Evolutionary conservation across 1,140 invertebrate genomes (phyloP).

Genomic region (Rhagoletis pomonella): DNA sequence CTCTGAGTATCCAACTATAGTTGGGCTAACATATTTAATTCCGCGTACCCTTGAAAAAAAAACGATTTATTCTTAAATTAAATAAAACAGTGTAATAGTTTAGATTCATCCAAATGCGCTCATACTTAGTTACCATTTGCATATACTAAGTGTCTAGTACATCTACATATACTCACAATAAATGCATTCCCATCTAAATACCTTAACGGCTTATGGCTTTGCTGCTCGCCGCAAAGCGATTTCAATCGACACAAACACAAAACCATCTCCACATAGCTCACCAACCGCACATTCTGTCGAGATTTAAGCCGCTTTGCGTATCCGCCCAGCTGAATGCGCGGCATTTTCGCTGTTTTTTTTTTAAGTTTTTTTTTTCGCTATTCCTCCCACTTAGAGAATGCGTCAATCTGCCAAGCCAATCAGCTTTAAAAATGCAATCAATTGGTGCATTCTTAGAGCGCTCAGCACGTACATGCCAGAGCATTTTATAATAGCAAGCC

Average conservation of each 20-base stretch:
- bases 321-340: background rate
- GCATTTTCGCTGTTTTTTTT: too few species aligned
- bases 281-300: background rate
- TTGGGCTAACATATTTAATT: too few species aligned
- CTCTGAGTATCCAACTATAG: too few species aligned
- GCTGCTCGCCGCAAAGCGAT: background rate
- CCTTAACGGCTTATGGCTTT: conserved; percentile 35
- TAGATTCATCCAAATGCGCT: too few species aligned
- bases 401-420: background rate
- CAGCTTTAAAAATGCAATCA: conserved; percentile 43
- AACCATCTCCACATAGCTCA: background rate
- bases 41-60: too few species aligned
- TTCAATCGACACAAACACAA: background rate
- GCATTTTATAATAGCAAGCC: background rate
- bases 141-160: background rate
- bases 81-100: too few species aligned
- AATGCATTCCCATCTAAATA: conserved; percentile 43
- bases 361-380: background rate
- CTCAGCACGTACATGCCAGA: background rate
- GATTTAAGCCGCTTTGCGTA: conserved; percentile 10
- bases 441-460: conserved; percentile 20
- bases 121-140: too few species aligned
- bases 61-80: too few species aligned
- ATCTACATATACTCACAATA: too few species aligned
- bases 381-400: background rate